These are phyloP conservation scores for Thereva unica DNA, from an alignment of 2,888 invertebrate genomes.

Conservation along the genomic window DNA sequence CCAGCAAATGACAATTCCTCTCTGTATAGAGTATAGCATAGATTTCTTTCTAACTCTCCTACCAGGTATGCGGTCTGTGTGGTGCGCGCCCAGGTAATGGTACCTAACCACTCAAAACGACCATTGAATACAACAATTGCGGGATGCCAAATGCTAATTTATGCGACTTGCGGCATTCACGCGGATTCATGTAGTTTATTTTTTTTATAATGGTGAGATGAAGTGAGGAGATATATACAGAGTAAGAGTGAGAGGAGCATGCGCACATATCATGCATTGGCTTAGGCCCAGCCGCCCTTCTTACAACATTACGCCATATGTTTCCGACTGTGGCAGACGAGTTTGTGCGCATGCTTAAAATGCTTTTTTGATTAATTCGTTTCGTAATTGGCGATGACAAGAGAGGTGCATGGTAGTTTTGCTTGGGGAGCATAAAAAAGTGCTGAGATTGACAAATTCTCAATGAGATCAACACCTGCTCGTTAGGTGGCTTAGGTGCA, in stretches of 20 bases:
- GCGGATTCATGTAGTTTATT: conserved; percentile 8
- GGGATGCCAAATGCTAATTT: conserved; percentile 19
- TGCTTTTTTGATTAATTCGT: conserved; percentile 28
- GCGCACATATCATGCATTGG: neutral
- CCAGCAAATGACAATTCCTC: too few species aligned
- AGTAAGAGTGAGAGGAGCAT: too few species aligned
- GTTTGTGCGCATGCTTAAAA: neutral
- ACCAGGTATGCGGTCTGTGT: neutral
- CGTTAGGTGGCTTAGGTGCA: too few species aligned
- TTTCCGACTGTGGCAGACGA: conserved; percentile 11
- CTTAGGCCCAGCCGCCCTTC: neutral
- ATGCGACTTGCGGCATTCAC: conserved; percentile 6
- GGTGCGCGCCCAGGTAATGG: neutral
- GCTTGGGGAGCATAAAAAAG: too few species aligned
- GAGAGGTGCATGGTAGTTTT: neutral
- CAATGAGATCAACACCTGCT: too few species aligned
- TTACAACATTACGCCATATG: conserved; percentile 5
- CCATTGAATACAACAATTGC: neutral
- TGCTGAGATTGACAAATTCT: too few species aligned
- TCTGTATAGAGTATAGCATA: too few species aligned
- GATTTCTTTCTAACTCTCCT: neutral
- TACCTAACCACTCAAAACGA: neutral
- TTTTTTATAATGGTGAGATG: neutral
- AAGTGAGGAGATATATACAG: neutral
- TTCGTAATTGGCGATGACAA: conserved; percentile 33